These are phyloP conservation scores for Potorous gilbertii DNA, from an alignment of 2,797 vertebrate genomes.

Conservation along the genomic window DNA sequence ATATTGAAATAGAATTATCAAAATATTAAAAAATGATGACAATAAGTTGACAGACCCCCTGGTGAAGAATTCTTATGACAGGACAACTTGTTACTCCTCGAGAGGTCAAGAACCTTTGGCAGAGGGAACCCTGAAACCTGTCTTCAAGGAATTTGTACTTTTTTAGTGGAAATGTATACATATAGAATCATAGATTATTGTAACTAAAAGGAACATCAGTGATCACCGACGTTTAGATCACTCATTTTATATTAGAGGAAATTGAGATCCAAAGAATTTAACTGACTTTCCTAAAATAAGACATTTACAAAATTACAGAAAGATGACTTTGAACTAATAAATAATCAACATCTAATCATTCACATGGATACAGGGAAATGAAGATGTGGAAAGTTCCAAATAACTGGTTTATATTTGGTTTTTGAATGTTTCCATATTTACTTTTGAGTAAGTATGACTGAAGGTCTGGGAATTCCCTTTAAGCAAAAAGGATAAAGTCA, in stretches of 20 bases:
- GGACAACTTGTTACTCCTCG: neutral
- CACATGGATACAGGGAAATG: neutral
- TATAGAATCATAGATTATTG: neutral
- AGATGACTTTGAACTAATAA: neutral
- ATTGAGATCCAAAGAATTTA: neutral
- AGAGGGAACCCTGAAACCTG: neutral
- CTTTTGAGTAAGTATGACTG: neutral
- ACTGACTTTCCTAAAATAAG: neutral
- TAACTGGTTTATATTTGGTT: neutral
- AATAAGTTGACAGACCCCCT: neutral
- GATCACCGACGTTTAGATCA: neutral
- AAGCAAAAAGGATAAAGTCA: constrained; percentile 26
- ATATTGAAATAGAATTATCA: neutral
- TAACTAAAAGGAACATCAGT: neutral
- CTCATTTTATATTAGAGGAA: neutral
- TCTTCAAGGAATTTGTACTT: neutral
- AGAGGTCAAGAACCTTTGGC: neutral
- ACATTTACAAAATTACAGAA: neutral
- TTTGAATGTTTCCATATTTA: constrained; percentile 36
- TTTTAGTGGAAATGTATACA: neutral
- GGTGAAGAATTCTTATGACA: neutral
- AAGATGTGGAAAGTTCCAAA: constrained; percentile 33
- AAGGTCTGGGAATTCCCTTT: constrained; percentile 61
- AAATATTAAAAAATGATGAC: neutral
- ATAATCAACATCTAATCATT: neutral